Evolutionary conservation across 2,113 vertebrate genomes (phyloP), one percentile per base, ranked within the genome.

Genomic region (Todiramphus chloris): DNA sequence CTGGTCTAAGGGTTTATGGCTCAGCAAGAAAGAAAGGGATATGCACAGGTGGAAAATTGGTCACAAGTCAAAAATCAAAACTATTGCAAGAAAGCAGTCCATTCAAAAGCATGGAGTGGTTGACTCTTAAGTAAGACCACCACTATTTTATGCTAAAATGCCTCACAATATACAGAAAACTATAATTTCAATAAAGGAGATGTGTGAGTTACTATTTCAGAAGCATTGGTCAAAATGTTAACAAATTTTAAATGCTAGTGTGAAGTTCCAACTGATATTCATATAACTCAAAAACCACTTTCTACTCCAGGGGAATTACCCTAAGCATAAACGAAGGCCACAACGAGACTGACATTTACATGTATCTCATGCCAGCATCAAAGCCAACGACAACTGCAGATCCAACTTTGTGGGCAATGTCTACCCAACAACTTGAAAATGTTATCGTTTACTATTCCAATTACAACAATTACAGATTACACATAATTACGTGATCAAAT

Each of bases 31-130:
- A 80, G 77, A 63, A 10, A 63, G 20, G 39, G 51, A 68, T 67
- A 80, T 1, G 4, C 30, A 33, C 20, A 68, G 35, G 20, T 53
- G 19, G 4, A 92, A 63, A 27, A 43, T 1, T 53, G 23, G 28
- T 66, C 35, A 82, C 19, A 89, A 91, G 18, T 56, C 31, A 86
- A 81, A 88, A 78, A 67, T 24, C 25, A 50, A 74, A 83, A 75
- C 13, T 13, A 11, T 5, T 69, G 24, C 41, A 91, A 53, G 16
- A 87, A 48, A 87, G 24, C 6, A 43, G 9, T 31, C 27, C 6
- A n/a, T 80, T 91, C 37, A 20, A 76, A 39, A 0, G 1, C 10
- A 13, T 0, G 31, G 1, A 53, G 35, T 5, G 7, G 19, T 8
- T 56, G 53, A 50, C 12, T 46, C 33, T 30, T 53, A 67, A 59